A percentile compares a stretch with the other conserved stretches of the same genome.
phyloP scores from a whole-genome alignment of 2,797 vertebrate genomes.

The Schizopygopsis pylzovi region DNA sequence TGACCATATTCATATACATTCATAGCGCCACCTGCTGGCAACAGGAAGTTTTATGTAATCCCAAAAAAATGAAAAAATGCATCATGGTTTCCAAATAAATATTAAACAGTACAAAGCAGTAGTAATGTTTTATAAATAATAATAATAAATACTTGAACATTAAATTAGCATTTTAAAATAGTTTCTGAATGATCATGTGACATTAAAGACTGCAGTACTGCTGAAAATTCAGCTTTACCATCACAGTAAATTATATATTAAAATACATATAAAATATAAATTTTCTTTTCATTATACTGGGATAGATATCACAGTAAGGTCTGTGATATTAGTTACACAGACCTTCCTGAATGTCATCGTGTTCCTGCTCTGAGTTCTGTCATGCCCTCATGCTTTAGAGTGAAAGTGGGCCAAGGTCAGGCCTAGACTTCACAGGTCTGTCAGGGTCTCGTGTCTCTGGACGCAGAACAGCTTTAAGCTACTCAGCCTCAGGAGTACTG shows the following conservation, averaged over 20 bases:
- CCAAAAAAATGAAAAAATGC: neutral
- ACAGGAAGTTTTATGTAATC: too few species aligned
- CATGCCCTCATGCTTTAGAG: neutral
- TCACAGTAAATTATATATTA: neutral
- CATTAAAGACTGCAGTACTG: neutral
- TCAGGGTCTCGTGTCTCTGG: conserved; percentile 21
- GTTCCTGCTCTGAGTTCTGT: neutral
- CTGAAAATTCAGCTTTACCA: neutral
- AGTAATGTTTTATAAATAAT: neutral
- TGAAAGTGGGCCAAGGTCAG: conserved; percentile 52
- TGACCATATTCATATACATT: too few species aligned
- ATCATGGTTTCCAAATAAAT: neutral
- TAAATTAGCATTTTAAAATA: neutral
- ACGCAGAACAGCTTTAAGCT: conserved; percentile 32
- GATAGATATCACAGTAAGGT: neutral
- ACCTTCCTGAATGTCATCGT: neutral
- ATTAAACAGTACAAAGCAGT: neutral
- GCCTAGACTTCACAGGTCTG: conserved; percentile 38
- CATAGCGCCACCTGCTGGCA: too few species aligned
- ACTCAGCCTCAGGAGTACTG: conserved; percentile 24
- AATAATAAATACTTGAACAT: neutral
- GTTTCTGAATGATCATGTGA: neutral
- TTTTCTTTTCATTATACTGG: neutral
- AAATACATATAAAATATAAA: neutral
- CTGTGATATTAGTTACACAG: neutral